Conservation (phyloP, 2,113 vertebrate species). For the Drymodes brunneopygia region DNA sequence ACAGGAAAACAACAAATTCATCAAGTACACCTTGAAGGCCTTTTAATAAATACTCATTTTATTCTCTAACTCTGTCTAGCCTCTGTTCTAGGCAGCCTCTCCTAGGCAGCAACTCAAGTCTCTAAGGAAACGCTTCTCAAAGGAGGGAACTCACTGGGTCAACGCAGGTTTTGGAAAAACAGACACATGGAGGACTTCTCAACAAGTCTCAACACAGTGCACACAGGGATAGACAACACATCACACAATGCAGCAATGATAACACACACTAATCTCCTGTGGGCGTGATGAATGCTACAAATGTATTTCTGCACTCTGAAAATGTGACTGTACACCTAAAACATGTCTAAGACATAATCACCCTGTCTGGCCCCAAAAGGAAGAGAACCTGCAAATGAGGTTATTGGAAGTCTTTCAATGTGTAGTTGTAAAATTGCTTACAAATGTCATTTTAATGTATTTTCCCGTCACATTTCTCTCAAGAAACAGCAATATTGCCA, state of each 20-base stretch:
- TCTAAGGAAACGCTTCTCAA: neutral
- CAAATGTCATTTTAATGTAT: neutral
- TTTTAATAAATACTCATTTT: neutral
- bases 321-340: neutral
- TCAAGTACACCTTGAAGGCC: neutral
- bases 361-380: neutral
- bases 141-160: neutral
- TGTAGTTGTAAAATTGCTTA: neutral
- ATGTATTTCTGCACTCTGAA: neutral
- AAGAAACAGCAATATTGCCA: neutral
- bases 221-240: neutral
- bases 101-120: neutral
- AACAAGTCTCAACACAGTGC: neutral
- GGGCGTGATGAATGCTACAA: neutral
- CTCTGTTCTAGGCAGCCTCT: neutral
- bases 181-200: neutral
- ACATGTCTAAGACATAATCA: neutral
- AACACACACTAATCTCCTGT: neutral
- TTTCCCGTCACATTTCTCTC: neutral
- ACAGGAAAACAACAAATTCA: too few species aligned
- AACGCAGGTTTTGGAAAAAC: neutral
- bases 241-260: fast-evolving
- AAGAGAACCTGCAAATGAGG: neutral
- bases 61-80: neutral
- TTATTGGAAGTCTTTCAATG: neutral